A percentile compares a stretch with the other conserved stretches of the same genome.
Evolutionary conservation across 2,797 vertebrate genomes (phyloP).

Genomic region (Girardinus metallicus): DNA sequence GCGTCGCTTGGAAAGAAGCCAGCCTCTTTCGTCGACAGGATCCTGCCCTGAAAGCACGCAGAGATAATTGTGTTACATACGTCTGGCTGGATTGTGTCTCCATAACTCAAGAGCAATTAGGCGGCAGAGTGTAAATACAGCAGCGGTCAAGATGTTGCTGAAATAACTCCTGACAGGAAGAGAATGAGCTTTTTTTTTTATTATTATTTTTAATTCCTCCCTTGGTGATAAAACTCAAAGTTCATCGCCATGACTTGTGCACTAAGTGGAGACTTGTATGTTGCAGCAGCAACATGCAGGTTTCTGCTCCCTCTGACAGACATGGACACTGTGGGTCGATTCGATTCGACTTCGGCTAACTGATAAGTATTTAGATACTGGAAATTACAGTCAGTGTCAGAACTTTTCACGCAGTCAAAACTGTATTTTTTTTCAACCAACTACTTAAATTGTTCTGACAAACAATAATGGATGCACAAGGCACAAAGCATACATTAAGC

Average conservation of each 20-base stretch:
- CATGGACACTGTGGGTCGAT: background rate
- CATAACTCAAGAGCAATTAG: conserved; percentile 78
- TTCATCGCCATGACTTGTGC: conserved; percentile 50
- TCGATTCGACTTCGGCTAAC: background rate
- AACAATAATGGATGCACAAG: background rate
- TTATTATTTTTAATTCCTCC: conserved; percentile 50
- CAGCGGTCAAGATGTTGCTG: conserved; percentile 64
- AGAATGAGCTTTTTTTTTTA: conserved; percentile 33
- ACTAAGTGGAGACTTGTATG: conserved; percentile 22
- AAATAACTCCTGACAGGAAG: conserved; percentile 51
- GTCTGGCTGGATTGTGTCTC: conserved; percentile 59
- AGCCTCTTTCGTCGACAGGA: conserved; percentile 90
- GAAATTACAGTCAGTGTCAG: background rate
- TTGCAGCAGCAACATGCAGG: conserved; percentile 9
- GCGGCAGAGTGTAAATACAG: conserved; percentile 61
- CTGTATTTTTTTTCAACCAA: background rate
- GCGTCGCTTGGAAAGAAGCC: conserved; percentile 97
- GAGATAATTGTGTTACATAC: conserved; percentile 70
- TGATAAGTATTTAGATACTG: background rate
- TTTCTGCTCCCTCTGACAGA: background rate
- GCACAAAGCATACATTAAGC: background rate
- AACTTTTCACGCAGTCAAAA: background rate
- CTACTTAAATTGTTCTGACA: background rate
- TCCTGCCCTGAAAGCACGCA: conserved; percentile 88
- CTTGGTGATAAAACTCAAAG: conserved; percentile 32